A percentile compares a stretch with the other conserved stretches of the same genome.
These are phyloP conservation scores for Delia radicum DNA, from an alignment of 1,140 invertebrate species.

Conservation along the genomic window DNA sequence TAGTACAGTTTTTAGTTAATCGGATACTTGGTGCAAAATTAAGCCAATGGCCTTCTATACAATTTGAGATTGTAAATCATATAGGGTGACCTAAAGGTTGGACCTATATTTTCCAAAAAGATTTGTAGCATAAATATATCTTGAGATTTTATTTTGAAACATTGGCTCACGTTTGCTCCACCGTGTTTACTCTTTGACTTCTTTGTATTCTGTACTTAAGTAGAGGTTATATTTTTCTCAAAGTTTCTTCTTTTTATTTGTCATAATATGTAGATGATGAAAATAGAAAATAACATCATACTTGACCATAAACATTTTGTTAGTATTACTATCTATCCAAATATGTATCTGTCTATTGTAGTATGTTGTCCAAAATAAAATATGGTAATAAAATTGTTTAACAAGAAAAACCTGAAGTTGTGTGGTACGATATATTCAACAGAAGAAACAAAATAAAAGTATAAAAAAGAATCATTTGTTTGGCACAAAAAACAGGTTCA, in stretches of 20 bases:
- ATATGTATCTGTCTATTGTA: not conserved
- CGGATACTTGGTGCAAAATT: too few species aligned
- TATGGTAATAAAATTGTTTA: not conserved
- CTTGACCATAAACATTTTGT: not conserved
- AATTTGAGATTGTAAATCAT: too few species aligned
- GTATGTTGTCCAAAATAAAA: not conserved
- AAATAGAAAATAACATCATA: not conserved
- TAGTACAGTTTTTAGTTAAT: too few species aligned
- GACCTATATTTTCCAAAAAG: too few species aligned
- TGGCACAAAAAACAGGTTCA: not conserved
- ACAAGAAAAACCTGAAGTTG: constrained; percentile 4
- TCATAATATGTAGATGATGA: not conserved
- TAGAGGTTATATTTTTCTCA: not conserved
- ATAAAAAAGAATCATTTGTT: not conserved
- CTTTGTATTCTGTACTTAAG: not conserved
- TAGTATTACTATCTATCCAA: not conserved
- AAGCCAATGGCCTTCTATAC: too few species aligned
- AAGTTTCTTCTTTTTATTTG: not conserved
- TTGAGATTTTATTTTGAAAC: too few species aligned
- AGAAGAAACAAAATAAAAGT: not conserved
- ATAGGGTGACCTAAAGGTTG: too few species aligned
- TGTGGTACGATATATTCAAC: not conserved
- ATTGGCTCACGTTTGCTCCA: too few species aligned
- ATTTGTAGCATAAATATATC: too few species aligned
- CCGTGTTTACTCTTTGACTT: not conserved